Evolutionary conservation across 2,888 invertebrate genomes (phyloP).

Genomic region (Polyploca ridens): DNA sequence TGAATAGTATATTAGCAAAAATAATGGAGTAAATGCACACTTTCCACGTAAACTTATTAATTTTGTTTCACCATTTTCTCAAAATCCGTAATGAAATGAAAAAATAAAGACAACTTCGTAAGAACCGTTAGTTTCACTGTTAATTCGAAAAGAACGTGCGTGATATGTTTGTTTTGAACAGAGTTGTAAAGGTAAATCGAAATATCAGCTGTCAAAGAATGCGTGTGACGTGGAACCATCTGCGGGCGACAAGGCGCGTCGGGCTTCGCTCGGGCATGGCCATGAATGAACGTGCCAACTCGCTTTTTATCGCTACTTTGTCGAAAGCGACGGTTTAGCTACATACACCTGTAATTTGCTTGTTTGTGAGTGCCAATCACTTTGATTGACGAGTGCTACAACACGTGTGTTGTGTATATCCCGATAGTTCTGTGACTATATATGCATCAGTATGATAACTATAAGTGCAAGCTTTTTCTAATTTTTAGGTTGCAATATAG

Average conservation of each 20-base stretch:
- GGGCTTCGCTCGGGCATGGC: constrained; percentile 28
- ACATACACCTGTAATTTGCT: constrained; percentile 75
- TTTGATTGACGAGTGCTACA: constrained; percentile 43
- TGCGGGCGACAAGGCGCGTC: constrained; percentile 28
- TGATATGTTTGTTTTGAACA: constrained; percentile 19
- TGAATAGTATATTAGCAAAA: too few relatives aligned
- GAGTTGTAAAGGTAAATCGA: constrained; percentile 54
- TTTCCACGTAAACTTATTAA: too few relatives aligned
- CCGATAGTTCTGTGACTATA: neutral
- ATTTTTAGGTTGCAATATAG: too few relatives aligned
- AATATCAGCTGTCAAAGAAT: constrained; percentile 69
- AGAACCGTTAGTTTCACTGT: too few relatives aligned
- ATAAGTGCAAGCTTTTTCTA: too few relatives aligned
- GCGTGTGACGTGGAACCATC: constrained; percentile 58
- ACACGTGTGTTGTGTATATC: neutral
- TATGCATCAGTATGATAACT: neutral
- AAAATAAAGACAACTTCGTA: neutral
- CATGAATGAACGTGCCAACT: constrained; percentile 63
- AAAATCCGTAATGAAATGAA: neutral
- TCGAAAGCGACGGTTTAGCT: constrained; percentile 65
- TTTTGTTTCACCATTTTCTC: too few relatives aligned
- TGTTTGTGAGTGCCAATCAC: constrained; percentile 62
- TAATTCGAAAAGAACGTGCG: neutral
- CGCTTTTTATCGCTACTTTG: constrained; percentile 75
- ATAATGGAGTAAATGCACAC: too few relatives aligned